Evolutionary conservation across 2,113 vertebrate genomes (phyloP), one percentile per base, ranked within the genome.

Genomic region (Pachycephala philippinensis): DNA sequence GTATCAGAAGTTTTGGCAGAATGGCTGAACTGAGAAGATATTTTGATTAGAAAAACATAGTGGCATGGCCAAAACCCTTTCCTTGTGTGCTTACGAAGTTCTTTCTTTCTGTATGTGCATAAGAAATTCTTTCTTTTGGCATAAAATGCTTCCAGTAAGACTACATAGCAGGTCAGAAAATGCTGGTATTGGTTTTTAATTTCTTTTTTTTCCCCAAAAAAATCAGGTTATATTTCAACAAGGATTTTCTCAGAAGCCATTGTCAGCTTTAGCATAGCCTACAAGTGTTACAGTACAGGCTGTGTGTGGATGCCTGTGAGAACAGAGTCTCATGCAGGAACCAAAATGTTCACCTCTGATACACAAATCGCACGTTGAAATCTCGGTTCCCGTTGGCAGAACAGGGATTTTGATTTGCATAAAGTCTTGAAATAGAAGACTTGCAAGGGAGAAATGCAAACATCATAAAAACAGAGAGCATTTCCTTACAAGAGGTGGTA

Each of bases 181-280:
- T 27, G 6, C 21, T 63, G 71, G 10, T 53, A 22, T 71, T 65
- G 12, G 2, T 0, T 8, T 54, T 39, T 33, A 4, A 0, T 65
- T 13, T 13, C 14, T 72, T 49, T 27, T 20, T 26, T 9, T 13
- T 5, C 1, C 45, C 9, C 2, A 4, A 0, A 9, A 21, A 52
- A 8, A 1, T 0, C 3, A 11, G 12, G 21, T 9, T 81, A 4
- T 50, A 64, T 77, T 87, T 92, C 10, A 35, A 40, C 14, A 83
- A 27, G 4, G 13, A 50, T 49, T 82, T 90, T 88, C 31, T 85
- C 22, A 24, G 45, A 31, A 82, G 49, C 5, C 11, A 15, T 28
- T 74, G 31, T 49, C 14, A 94, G 60, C 19, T 88, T 22, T 16
- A 59, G 31, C 39, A 45, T 12, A 94, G 45, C 17, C 30, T 66